Evolutionary conservation across 2,797 vertebrate genomes (phyloP).

Genomic region (Sebastes oblongus): DNA sequence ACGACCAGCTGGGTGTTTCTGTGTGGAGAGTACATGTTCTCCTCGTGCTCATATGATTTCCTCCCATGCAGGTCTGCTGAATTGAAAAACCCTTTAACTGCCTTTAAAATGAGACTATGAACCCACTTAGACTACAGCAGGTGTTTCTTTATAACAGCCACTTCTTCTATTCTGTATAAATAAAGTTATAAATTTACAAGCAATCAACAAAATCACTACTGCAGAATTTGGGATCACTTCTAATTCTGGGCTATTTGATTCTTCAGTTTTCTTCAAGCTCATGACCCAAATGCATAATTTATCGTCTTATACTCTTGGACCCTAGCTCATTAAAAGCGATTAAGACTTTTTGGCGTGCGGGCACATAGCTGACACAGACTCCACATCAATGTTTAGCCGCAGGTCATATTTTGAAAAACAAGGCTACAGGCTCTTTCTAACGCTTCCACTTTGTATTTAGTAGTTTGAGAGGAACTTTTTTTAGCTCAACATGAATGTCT

Average conservation of each 20-base stretch:
- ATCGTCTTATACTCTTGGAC: background rate
- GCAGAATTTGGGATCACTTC: background rate
- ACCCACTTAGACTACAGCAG: too few relatives aligned
- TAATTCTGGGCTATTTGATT: background rate
- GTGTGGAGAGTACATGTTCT: background rate
- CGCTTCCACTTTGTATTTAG: too few relatives aligned
- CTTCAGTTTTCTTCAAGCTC: background rate
- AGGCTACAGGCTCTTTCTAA: background rate
- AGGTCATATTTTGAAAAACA: background rate
- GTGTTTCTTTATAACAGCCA: background rate
- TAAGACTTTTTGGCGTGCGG: background rate
- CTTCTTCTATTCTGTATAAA: background rate
- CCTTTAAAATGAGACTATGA: background rate
- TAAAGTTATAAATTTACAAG: background rate
- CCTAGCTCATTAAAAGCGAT: slow-evolving; percentile 23
- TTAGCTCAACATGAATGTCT: background rate
- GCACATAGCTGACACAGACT: background rate
- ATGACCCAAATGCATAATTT: slow-evolving; percentile 32
- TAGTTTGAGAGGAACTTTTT: background rate
- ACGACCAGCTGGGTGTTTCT: background rate
- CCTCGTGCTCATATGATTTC: background rate
- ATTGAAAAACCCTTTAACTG: background rate
- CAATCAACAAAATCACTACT: slow-evolving; percentile 1
- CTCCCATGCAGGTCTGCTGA: background rate
- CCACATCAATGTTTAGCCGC: background rate